Evolutionary conservation across 2,797 vertebrate species (phyloP), one percentile per base, ranked within the genome.

Genomic region (Poecilia picta): DNA sequence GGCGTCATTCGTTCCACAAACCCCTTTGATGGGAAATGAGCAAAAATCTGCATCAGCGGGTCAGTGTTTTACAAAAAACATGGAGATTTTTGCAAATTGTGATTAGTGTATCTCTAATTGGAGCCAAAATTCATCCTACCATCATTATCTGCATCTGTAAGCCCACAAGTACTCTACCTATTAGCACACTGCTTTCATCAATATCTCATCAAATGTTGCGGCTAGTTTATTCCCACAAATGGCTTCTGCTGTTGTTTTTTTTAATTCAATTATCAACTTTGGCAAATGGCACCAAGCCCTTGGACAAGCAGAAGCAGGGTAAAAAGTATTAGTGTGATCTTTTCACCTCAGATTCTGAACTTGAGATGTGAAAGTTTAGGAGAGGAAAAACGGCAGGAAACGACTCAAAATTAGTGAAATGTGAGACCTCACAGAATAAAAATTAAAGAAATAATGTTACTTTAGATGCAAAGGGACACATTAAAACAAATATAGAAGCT

Each of bases 191-290:
- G 79, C 87, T 85, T 83, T 83, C 85, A 85, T 88, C 87, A 86
- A 77, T 71, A 77, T 79, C 77, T 72, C 87, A 87, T 90, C 86
- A 81, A 71, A 83, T 73, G 49, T 70, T 23, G 20, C 46, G 1
- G 80, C 84, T 80, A 31, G 81, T 87, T 83, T 68, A 89, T 82
- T 87, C 75, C 72, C 85, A 85, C 81, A 82, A 91, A 89, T 82
- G 36, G 83, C 82, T 78, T 81, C 76, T 70, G 13, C 77, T 20
- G 64, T 71, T 49, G 18, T 8, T 57, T 4, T 85, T 68, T 71
- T 31, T 72, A 82, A 83, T 88, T 85, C 80, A 73, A 81, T 82
- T 83, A 78, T 47, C 78, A 85, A 88, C 81, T 88, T 84, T 88
- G 87, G 90, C 79, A 81, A 90, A 85, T 62, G 70, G 64, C 79